These are phyloP conservation scores for Diarsia rubi DNA, from an alignment of 2,888 invertebrate genomes.

Conservation along the genomic window DNA sequence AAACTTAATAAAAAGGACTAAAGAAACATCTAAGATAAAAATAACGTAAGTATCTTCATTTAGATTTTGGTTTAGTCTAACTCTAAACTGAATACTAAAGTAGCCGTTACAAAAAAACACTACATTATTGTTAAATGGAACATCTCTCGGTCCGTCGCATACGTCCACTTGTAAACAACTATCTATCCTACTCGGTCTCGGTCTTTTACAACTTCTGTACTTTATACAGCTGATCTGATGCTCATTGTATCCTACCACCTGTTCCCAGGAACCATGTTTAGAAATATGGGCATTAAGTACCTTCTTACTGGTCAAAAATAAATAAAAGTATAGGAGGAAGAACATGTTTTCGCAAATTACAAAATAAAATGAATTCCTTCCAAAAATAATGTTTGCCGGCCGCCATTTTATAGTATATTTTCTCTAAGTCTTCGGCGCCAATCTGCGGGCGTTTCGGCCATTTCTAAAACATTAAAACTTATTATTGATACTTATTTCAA, in stretches of 20 bases:
- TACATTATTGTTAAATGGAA: background rate
- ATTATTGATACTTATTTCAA: slow-evolving; percentile 86
- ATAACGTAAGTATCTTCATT: background rate
- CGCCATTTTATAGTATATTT: slow-evolving; percentile 73
- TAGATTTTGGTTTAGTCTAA: background rate
- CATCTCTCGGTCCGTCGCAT: slow-evolving; percentile 5
- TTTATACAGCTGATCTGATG: slow-evolving; percentile 46
- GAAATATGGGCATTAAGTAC: background rate
- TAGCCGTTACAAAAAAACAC: background rate
- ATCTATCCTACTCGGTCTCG: too few relatives aligned
- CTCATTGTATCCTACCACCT: background rate
- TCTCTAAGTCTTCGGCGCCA: slow-evolving; percentile 79
- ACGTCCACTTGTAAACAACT: background rate
- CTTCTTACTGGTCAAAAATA: background rate
- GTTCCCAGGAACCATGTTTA: slow-evolving; percentile 3
- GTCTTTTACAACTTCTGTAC: background rate
- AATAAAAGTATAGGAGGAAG: background rate
- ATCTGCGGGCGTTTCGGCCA: slow-evolving; percentile 77
- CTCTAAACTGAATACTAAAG: background rate
- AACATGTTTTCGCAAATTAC: background rate
- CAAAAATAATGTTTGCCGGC: slow-evolving; percentile 63
- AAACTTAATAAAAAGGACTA: background rate
- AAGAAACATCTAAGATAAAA: background rate
- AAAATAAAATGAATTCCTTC: slow-evolving; percentile 39
- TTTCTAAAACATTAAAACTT: slow-evolving; percentile 82